These are phyloP conservation scores for Phymanthus crucifer DNA, from an alignment of 92 coral and sea anemone species.

Conservation along the genomic window DNA sequence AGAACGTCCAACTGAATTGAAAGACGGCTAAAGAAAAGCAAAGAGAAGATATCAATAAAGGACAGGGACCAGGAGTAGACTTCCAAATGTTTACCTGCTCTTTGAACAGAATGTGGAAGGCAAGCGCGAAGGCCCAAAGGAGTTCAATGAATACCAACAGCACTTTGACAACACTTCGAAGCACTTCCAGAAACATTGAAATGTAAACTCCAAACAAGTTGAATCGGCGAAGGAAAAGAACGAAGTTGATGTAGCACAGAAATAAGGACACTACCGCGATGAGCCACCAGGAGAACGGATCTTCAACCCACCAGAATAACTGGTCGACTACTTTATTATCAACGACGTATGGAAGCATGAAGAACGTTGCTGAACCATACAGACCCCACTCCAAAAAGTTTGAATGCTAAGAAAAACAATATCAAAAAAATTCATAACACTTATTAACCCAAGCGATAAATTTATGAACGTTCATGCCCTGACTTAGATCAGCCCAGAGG, in stretches of 20 bases:
- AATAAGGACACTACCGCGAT: constrained; percentile 61
- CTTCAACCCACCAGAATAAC: constrained; percentile 27
- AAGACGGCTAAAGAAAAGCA: constrained; percentile 41
- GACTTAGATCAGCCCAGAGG: no score
- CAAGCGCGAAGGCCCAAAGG: constrained; percentile 55
- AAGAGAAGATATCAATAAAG: neutral
- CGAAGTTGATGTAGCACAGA: constrained; percentile 68
- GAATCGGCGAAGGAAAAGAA: constrained; percentile 71
- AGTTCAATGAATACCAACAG: constrained; percentile 48
- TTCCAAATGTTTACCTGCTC: constrained; percentile 63
- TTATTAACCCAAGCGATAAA: no score
- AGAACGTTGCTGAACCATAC: constrained; percentile 40
- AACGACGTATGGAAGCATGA: constrained; percentile 60
- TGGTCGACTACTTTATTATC: constrained; percentile 17
- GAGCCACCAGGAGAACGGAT: constrained; percentile 61
- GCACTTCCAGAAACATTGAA: constrained; percentile 67
- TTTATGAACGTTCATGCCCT: no score
- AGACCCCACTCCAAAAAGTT: constrained; percentile 63
- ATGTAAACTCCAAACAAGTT: constrained; percentile 60
- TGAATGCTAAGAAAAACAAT: constrained; percentile 11
- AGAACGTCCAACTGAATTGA: constrained; percentile 36
- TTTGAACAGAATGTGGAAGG: constrained; percentile 56
- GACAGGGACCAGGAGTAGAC: neutral
- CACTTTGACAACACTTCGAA: constrained; percentile 59
- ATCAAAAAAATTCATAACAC: neutral